Percentiles rank a stretch among this genome's conserved stretches.
phyloP scores from a whole-genome alignment of 2,888 invertebrate species.

The Cryptus armator region DNA sequence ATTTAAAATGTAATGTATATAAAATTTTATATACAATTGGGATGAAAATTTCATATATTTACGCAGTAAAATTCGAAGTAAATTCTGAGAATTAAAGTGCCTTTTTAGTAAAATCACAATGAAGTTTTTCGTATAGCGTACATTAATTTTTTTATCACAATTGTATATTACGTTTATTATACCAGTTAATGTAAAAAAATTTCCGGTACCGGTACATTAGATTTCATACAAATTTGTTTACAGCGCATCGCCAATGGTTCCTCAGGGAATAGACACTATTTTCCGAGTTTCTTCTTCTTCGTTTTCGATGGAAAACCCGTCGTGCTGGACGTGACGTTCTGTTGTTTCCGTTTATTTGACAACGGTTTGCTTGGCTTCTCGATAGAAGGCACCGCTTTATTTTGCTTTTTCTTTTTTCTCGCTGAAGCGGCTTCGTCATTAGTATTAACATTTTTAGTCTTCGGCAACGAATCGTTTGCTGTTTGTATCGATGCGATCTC shows the following conservation, averaged over 20 bases:
- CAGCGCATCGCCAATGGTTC: constrained; percentile 16
- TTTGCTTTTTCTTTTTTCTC: constrained; percentile 69
- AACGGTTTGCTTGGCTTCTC: constrained; percentile 55
- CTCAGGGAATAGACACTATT: constrained; percentile 57
- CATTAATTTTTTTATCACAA: too few species aligned
- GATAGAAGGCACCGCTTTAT: constrained; percentile 67
- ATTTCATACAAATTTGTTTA: neutral
- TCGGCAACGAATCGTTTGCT: constrained; percentile 41
- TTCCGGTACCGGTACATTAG: neutral
- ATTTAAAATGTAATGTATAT: too few species aligned
- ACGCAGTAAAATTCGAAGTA: too few species aligned
- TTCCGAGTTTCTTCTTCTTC: constrained; percentile 72
- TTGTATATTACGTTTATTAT: too few species aligned
- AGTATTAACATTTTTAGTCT: constrained; percentile 47
- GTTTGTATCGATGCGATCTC: constrained; percentile 24
- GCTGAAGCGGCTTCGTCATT: constrained; percentile 31
- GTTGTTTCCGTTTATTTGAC: constrained; percentile 60
- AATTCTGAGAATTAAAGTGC: too few species aligned
- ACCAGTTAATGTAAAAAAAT: too few species aligned
- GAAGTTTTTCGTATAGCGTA: too few species aligned
- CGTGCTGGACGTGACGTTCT: constrained; percentile 49
- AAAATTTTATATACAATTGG: too few species aligned
- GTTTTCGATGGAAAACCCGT: constrained; percentile 61
- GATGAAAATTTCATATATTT: too few species aligned
- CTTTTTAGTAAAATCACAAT: too few species aligned